A percentile compares a stretch with the other conserved stretches of the same genome.
Conservation (phyloP, 2,113 vertebrate genomes). For the Phyllostomus discolor region DNA sequence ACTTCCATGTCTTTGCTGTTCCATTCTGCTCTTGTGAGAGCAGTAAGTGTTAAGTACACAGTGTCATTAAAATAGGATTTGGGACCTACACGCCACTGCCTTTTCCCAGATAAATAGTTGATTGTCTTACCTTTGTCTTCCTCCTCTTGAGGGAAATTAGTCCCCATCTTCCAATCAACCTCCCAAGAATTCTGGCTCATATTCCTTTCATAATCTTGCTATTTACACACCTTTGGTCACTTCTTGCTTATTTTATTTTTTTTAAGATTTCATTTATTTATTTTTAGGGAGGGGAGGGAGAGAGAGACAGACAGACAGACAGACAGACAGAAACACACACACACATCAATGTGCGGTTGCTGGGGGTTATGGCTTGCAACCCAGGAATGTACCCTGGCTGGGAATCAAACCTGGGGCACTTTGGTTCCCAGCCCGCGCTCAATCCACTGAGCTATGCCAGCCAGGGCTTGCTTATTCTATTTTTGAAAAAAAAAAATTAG, state of each 20-base stretch:
- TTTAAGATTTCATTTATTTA: too few species aligned
- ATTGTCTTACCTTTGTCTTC: neutral
- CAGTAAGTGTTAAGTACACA: neutral
- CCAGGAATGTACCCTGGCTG: too few species aligned
- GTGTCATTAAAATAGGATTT: neutral
- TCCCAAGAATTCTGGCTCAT: neutral
- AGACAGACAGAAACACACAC: too few species aligned
- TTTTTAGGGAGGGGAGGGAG: too few species aligned
- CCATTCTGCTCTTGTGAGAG: neutral
- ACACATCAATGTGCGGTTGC: too few species aligned
- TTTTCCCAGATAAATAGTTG: neutral
- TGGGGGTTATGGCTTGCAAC: too few species aligned
- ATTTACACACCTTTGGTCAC: neutral
- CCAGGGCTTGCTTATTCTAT: neutral
- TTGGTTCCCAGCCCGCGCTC: too few species aligned
- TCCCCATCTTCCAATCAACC: neutral
- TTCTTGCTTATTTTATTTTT: neutral
- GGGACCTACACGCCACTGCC: neutral
- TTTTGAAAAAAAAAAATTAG: neutral
- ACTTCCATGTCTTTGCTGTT: neutral
- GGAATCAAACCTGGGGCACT: too few species aligned
- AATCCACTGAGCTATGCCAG: too few species aligned
- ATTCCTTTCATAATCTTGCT: neutral
- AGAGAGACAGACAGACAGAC: too few species aligned
- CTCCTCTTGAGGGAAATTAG: neutral